These are phyloP conservation scores for Amia ocellicauda DNA, from an alignment of 2,113 vertebrate species.

Conservation along the genomic window DNA sequence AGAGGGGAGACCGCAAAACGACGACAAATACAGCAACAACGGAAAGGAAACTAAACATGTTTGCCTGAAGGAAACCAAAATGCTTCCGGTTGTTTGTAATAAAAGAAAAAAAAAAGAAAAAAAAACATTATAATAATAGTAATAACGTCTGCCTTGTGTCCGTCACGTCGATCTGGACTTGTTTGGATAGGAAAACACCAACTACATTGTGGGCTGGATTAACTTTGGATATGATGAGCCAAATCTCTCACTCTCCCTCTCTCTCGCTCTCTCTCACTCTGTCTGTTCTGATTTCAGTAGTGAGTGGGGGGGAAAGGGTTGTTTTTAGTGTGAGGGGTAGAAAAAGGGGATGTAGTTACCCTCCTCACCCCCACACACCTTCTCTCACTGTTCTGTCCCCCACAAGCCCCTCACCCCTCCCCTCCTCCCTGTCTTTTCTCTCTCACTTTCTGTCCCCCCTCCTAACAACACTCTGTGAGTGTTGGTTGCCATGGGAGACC, in stretches of 20 bases:
- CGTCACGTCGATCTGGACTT: constrained; percentile 41
- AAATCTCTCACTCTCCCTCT: constrained; percentile 38
- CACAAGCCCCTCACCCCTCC: constrained; percentile 39
- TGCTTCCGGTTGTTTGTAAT: constrained; percentile 46
- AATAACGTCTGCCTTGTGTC: constrained; percentile 45
- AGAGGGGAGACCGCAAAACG: constrained; percentile 34
- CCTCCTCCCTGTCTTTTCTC: constrained; percentile 32
- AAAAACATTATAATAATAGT: too few relatives aligned
- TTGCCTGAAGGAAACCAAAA: constrained; percentile 49
- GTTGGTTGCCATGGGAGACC: constrained; percentile 63
- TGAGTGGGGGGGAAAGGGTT: constrained; percentile 41
- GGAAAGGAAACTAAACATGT: constrained; percentile 36
- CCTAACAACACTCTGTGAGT: constrained; percentile 47
- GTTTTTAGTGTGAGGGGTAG: constrained; percentile 41
- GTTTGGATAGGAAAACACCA: constrained; percentile 25
- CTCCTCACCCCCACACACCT: constrained; percentile 33
- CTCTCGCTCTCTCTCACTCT: constrained; percentile 24
- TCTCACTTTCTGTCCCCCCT: constrained; percentile 44
- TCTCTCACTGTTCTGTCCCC: constrained; percentile 25
- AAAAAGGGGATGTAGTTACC: constrained; percentile 47
- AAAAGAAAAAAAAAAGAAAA: constrained; percentile 22
- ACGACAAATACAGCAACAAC: constrained; percentile 27
- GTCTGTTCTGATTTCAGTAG: constrained; percentile 13
- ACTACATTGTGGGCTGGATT: constrained; percentile 31
- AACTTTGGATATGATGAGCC: constrained; percentile 39